Evolutionary conservation across 2,888 invertebrate species (phyloP).

Genomic region (Tolmerus cingulatus): DNA sequence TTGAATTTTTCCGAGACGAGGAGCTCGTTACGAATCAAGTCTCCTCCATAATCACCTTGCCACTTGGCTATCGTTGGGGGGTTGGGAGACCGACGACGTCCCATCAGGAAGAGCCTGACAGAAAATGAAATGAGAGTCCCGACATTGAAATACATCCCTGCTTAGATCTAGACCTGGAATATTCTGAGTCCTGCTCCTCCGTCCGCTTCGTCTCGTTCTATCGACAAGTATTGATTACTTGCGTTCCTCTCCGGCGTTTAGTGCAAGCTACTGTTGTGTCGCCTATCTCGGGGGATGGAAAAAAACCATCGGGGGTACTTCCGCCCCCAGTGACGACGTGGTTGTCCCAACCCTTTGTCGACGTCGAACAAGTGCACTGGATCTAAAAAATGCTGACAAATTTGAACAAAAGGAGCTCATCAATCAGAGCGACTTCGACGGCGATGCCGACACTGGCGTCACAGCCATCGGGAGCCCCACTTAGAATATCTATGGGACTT

Average conservation of each 20-base stretch:
- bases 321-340: neutral
- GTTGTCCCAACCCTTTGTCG: neutral
- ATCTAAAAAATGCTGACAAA: conserved; percentile 9
- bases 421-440: neutral
- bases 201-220: neutral
- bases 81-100: neutral
- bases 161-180: neutral
- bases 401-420: neutral
- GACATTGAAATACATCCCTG: conserved; percentile 12
- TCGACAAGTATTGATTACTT: conserved; percentile 11
- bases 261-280: neutral
- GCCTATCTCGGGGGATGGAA: neutral
- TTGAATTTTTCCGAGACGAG: neutral
- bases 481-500: neutral
- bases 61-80: neutral
- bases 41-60: neutral
- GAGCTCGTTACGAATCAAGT: neutral
- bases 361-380: neutral
- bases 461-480: neutral
- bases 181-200: neutral
- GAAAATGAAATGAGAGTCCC: conserved; percentile 2
- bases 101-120: neutral
- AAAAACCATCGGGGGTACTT: neutral
- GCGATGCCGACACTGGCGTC: neutral
- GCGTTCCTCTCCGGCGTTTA: neutral